Evolutionary conservation across 2,888 invertebrate genomes (phyloP), one percentile per base, ranked within the genome.

Genomic region (Caenorhabditis auriculariae): DNA sequence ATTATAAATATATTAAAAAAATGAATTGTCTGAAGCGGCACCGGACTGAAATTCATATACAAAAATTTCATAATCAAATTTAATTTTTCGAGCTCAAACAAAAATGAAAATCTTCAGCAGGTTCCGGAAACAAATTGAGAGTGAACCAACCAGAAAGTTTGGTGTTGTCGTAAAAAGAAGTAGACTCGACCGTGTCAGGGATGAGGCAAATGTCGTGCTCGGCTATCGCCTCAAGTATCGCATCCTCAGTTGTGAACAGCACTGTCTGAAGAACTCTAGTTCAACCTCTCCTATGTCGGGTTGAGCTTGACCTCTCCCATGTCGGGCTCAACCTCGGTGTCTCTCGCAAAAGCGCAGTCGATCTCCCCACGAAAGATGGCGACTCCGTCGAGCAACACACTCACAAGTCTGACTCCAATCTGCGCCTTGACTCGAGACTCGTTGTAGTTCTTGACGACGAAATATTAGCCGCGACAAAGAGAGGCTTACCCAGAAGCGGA

Each of bases 341-440:
- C 66, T 2, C 88, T 88, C 2, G 90, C 90, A 77, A 88, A 88
- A 5, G 91, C 89, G 72, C 89, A 85, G 0, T 89, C 88, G 53
- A 91, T 89, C 83, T 91, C 91, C 0, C 91, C 91, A 73, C 87
- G 86, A 83, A 91, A 91, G 78, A 91, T 88, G 28, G 86, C 82
- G 45, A 82, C 82, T 5, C 47, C 60, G 42, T 70, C 70, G 17
- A 70, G 47, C 38, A 15, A 23, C 37, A 91, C 88, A 60, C 88
- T 86, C 12, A 90, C 84, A 74, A 89, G 85, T 72, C 87, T 87
- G 5, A 88, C 89, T 44, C 91, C 91, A 58, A 90, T 86, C 55
- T 88, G 87, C 0, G 90, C 89, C 83, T 91, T 89, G 71, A 91
- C 90, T 60, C 91, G 85, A 0, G 91, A 91, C 82, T 91, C 91